Base-by-base conservation (phyloP, 1,140 invertebrate species). In the Drosophila micromelanica region DNA sequence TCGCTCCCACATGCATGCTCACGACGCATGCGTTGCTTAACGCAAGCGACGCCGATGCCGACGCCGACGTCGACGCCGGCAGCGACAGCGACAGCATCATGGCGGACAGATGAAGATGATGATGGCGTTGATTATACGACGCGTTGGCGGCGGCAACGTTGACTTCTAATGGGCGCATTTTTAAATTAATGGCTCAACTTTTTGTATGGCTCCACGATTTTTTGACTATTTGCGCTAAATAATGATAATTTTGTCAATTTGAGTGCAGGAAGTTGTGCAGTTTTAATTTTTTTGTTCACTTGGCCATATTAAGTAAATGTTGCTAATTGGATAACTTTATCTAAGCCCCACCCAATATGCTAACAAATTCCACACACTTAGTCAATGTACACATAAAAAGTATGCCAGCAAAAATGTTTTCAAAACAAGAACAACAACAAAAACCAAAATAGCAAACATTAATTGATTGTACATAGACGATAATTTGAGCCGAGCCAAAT, bases 111-210 rank as follows among this genome's bases (percentile, higher is more conserved):
- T 61, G 55, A 45, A 54, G 43, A 67, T 69, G 63, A 79, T 60
- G 45, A 76, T 84, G 67, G 55, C 72, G 80, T 65, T 84, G 59
- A 73, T 76, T 72, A 57, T 76, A 38, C 45, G 61, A 42, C 27
- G 12, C 27, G 61, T 49, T 49, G 49, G 54, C 54, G 38, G 17
- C 64, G 57, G 57, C 38, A 59, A 42, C 61, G 61, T 27, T 52
- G 38, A 56, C 75, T 78, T 64, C 76, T 81, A 87, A 87, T 57
- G 48, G 69, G 12, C 63, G 43, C 69, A 73, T 76, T 79, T 79
- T 76, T 45, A 76, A 76, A 79, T 79, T 69, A 76, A 79, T 79
- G 68, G 45, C 73, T 68, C 42, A 79, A 79, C 62, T 79, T 78
- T 78, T 11, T n/a, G 37, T 46, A 37, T 55, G 63, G 38, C 20